Base-by-base conservation (phyloP, 2,888 invertebrate genomes). In the Cryptus viduatorius region DNA sequence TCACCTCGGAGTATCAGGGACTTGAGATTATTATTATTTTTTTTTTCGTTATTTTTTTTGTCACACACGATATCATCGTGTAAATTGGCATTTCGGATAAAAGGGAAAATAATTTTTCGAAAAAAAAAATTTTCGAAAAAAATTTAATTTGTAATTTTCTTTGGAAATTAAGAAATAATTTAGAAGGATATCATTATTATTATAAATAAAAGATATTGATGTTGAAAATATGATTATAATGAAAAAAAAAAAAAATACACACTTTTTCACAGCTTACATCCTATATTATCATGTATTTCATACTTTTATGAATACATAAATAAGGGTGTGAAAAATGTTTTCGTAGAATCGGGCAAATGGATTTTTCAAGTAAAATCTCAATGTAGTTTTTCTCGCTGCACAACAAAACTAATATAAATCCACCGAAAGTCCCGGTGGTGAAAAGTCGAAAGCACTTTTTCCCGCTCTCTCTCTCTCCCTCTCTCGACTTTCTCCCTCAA, bases 361-460 rank as follows among this genome's bases (percentile, higher is more conserved):
- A 37, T 29, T 69, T 31, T 46, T 31, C 29, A 10, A 69, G 48
- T 50, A 3, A 29, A 29, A 67, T 46, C 44, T 4, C 44, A 7
- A 67, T 67, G n/a, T 67, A 4, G 12, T 24, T 24, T n/a, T 73
- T 61, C 29, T 48, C 59, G 46, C 5, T 42, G 8, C 37, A 65
- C 14, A 16, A 75, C 31, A n/a, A 59, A 73, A 64, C 50, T 16
- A 31, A 19, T 31, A 19, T 68, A 75, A 82, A 71, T 82, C 56
- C 24, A 82, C 83, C 69, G 59, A 82, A 84, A 48, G 59, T 73
- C 68, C 37, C 37, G 37, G 37, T 5, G 64, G 64, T 37, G 64
- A 75, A 76, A 67, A 67, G 53, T 67, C 50, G 53, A 65, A 67
- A 65, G 64, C 24, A 64, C 50, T 10, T 69, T 71, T 82, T 48